Percentiles rank a stretch among this genome's conserved stretches.
Conservation (phyloP, 2,888 invertebrate genomes). For the Drosophila paranaensis region DNA sequence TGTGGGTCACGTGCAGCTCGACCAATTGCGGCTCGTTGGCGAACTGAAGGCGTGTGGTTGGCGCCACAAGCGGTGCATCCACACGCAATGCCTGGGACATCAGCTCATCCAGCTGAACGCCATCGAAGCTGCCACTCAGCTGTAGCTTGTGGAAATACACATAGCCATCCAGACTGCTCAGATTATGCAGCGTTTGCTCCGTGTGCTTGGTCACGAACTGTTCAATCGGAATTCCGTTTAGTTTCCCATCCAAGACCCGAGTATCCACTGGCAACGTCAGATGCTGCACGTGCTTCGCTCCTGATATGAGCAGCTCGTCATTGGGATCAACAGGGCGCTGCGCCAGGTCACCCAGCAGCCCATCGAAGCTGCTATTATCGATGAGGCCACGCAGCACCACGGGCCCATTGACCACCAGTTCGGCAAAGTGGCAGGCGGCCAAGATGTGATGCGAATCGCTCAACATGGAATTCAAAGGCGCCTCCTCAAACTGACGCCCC, state of each 20-base stretch:
- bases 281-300: conserved; percentile 85
- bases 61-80: conserved; percentile 81
- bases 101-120: conserved; percentile 84
- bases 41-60: conserved; percentile 82
- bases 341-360: conserved; percentile 85
- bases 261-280: conserved; percentile 84
- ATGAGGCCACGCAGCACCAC: conserved; percentile 85
- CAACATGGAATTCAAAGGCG: conserved; percentile 85
- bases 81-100: conserved; percentile 84
- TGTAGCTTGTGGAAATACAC: conserved; percentile 85
- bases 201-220: conserved; percentile 86
- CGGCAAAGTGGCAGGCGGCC: conserved; percentile 85
- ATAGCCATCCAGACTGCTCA: conserved; percentile 83
- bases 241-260: conserved; percentile 82
- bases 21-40: conserved; percentile 42
- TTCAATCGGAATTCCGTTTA: conserved; percentile 85
- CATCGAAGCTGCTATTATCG: conserved; percentile 83
- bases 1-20: conserved; percentile 77
- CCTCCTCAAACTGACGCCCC: conserved; percentile 84
- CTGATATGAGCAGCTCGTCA: conserved; percentile 82
- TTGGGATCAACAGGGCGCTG: conserved; percentile 83
- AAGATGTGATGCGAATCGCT: conserved; percentile 83
- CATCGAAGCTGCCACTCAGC: conserved; percentile 84
- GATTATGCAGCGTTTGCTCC: conserved; percentile 84
- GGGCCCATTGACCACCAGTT: conserved; percentile 86